Conservation (phyloP, 2,797 vertebrate species). For the Myotis myotis region DNA sequence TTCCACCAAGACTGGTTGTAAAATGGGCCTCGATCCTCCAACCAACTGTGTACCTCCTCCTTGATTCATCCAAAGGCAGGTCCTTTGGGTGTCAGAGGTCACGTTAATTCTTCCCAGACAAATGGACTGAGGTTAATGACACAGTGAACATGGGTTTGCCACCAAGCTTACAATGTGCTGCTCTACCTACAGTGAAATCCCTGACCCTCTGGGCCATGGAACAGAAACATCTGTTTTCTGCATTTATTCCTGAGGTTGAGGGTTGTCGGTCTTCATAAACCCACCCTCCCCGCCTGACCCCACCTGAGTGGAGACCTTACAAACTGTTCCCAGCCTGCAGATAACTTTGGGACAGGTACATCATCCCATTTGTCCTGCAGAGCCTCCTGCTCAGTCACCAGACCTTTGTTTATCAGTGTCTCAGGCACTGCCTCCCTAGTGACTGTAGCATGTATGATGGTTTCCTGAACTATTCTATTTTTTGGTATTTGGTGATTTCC, state of each 20-base stretch:
- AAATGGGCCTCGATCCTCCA: not conserved
- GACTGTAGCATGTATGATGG: not conserved
- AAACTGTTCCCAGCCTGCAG: not conserved
- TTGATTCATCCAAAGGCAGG: not conserved
- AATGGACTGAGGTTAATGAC: not conserved
- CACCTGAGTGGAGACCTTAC: not conserved
- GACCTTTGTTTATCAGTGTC: not conserved
- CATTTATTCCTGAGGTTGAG: not conserved
- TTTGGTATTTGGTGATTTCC: not conserved
- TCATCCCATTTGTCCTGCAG: not conserved
- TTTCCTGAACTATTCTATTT: not conserved
- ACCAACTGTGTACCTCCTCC: not conserved
- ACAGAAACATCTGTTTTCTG: not conserved
- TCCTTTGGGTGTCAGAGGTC: slow-evolving; percentile 2
- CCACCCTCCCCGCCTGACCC: not conserved
- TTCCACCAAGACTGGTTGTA: not conserved
- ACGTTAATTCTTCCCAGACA: not conserved
- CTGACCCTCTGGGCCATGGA: not conserved
- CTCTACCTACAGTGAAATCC: not conserved
- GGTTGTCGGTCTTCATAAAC: not conserved
- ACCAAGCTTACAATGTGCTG: not conserved
- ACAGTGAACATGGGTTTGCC: not conserved
- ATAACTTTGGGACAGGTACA: not conserved
- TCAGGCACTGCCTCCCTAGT: not conserved
- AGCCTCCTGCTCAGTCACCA: not conserved